Conservation (phyloP, 1,140 invertebrate genomes). For the Drosophila oshimai region DNA sequence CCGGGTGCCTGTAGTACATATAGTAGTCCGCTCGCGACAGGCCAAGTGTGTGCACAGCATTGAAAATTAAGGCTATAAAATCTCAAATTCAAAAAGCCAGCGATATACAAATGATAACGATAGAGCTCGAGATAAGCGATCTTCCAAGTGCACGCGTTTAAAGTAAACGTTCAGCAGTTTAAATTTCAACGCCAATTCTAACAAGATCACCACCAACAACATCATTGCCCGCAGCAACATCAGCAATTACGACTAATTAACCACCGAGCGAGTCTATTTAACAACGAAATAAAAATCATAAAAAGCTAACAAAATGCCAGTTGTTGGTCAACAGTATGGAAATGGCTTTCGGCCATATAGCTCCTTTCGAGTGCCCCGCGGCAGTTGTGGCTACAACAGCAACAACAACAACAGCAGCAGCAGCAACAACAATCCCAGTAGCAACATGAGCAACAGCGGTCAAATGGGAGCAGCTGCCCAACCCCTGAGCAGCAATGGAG, state of each 20-base stretch:
- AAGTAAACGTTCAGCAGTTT: slow-evolving; percentile 67
- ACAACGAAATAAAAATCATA: slow-evolving; percentile 33
- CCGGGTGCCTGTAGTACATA: neutral
- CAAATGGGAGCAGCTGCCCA: slow-evolving; percentile 22
- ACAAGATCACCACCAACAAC: slow-evolving; percentile 13
- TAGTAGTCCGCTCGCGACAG: slow-evolving; percentile 21
- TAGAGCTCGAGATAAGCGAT: slow-evolving; percentile 54
- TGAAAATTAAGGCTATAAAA: slow-evolving; percentile 44
- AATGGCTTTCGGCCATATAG: slow-evolving; percentile 77
- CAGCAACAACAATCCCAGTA: slow-evolving; percentile 17
- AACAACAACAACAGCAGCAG: slow-evolving; percentile 13
- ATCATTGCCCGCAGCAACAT: slow-evolving; percentile 20
- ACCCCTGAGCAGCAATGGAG: slow-evolving; percentile 46
- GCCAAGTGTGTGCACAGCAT: slow-evolving; percentile 65
- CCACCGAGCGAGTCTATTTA: slow-evolving; percentile 24
- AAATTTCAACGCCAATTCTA: slow-evolving; percentile 65
- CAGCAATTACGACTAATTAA: slow-evolving; percentile 53
- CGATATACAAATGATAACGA: slow-evolving; percentile 51
- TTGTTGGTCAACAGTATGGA: slow-evolving; percentile 76
- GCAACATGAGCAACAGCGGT: neutral
- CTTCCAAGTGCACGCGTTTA: slow-evolving; percentile 54
- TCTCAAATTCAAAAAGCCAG: slow-evolving; percentile 19
- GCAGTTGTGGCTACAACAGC: slow-evolving; percentile 50
- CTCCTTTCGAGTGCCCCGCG: slow-evolving; percentile 75
- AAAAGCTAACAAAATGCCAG: slow-evolving; percentile 77